Evolutionary conservation across 2,888 invertebrate genomes (phyloP), one percentile per base, ranked within the genome.

Genomic region (Quadroppia sp.): DNA sequence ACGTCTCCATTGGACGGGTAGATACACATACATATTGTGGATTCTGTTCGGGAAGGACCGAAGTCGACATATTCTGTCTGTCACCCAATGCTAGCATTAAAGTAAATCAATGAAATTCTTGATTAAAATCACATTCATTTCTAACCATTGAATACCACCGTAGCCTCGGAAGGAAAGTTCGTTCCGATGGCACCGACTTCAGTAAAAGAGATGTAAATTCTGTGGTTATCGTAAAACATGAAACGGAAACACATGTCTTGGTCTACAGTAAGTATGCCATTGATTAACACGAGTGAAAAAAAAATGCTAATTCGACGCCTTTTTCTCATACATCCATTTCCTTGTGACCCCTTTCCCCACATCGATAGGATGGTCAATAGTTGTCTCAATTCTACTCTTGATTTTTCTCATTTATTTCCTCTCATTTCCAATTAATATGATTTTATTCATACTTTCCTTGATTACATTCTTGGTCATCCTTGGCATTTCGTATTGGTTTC

Each of bases 341-440:
- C 15, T n/a, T 48, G 3, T n/a, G 3, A 11, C n/a, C 15, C 6
- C 6, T 56, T 6, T 23, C 20, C 9, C 6, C 25, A 20, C 30
- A 61, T 30, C n/a, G 9, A 36, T n/a, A 67, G 67, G 67, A 67
- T 40, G 36, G 6, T 42, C 67, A 11, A 42, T 67, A 11, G 1
- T 67, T 2, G 23, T 67, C 2, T 36, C 67, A 2, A 67, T 67
- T 20, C 67, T 67, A 0, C 15, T 67, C 3, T 23, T 36, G 2
- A n/a, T 67, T 11, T 67, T 40, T 6, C 40, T 67, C 4, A n/a
- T n/a, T n/a, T 67, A 67, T 40, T 67, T 67, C 42, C 36, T 67
- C 11, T 40, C 67, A 15, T 67, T 67, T 13, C 67, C 67, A 3
- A 40, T 67, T 13, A 67, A 67, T 67, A 23, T 67, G 23, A 42